phyloP scores from a whole-genome alignment of 2,888 invertebrate species.

The Cheiracanthium punctorium region DNA sequence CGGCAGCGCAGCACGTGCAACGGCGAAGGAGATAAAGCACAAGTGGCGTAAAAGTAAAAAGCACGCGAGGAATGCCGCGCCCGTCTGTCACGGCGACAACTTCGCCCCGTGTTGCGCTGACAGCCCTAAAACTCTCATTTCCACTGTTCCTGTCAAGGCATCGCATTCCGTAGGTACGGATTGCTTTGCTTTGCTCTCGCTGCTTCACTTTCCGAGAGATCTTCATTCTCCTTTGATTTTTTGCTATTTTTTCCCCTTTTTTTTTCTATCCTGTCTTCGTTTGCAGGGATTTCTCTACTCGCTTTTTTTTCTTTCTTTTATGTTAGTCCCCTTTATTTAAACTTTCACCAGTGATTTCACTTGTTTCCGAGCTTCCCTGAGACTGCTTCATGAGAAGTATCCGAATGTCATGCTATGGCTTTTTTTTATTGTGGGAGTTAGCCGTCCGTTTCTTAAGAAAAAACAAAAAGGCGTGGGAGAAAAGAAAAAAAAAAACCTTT shows the following conservation, averaged over 20 bases:
- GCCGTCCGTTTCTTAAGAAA: no score
- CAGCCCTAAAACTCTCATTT: constrained; percentile 55
- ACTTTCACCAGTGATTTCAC: no score
- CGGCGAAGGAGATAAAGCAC: constrained; percentile 35
- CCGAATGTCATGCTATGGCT: no score
- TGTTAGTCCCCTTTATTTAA: background rate
- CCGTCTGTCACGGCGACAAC: constrained; percentile 50
- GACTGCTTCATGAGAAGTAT: no score
- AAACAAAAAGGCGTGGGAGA: no score
- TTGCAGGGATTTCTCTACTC: background rate
- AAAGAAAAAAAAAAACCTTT: no score
- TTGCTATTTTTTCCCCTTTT: background rate
- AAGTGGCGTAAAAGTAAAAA: constrained; percentile 60
- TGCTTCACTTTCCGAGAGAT: constrained; percentile 3
- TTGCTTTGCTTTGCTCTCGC: no score
- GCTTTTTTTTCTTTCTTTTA: background rate
- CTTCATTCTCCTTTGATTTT: no score
- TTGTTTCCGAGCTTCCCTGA: no score
- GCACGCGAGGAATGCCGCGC: constrained; percentile 54
- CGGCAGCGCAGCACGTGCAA: constrained; percentile 46
- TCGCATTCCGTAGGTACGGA: constrained; percentile 36
- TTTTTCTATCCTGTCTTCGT: background rate
- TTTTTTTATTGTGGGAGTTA: no score
- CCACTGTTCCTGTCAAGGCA: constrained; percentile 13
- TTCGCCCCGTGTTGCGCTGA: constrained; percentile 32